These are phyloP conservation scores for Venusia cambrica DNA, from an alignment of 2,888 invertebrate species.

Conservation along the genomic window DNA sequence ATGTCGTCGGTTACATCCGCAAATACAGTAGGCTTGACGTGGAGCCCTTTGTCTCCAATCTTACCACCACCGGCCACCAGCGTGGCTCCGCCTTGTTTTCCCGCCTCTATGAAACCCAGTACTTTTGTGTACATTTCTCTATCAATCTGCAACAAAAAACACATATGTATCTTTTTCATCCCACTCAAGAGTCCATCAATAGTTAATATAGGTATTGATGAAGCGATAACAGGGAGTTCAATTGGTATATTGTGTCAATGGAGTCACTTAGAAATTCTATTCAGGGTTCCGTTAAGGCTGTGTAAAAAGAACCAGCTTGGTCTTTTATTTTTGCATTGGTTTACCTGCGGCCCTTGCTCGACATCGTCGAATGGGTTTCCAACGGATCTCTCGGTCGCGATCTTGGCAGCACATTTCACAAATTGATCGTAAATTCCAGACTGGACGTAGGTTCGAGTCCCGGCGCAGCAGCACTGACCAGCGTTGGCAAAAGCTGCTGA, in stretches of 20 bases:
- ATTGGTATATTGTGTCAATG: too few species aligned
- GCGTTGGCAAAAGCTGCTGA: slow-evolving; percentile 68
- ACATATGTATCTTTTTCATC: too few species aligned
- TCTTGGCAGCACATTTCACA: slow-evolving; percentile 85
- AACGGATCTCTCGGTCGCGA: slow-evolving; percentile 86
- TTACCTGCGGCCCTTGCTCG: slow-evolving; percentile 92
- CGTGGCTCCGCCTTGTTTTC: slow-evolving; percentile 90
- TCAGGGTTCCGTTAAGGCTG: too few species aligned
- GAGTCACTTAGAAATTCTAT: too few species aligned
- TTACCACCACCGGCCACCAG: slow-evolving; percentile 89
- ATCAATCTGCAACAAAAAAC: slow-evolving; percentile 82
- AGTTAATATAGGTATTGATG: too few species aligned
- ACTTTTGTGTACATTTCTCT: slow-evolving; percentile 88
- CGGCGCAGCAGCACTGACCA: slow-evolving; percentile 83
- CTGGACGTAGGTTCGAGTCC: slow-evolving; percentile 94
- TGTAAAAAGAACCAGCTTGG: too few species aligned
- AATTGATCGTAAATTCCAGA: slow-evolving; percentile 93
- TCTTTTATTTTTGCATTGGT: too few species aligned
- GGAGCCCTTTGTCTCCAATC: slow-evolving; percentile 86
- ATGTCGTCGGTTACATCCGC: slow-evolving; percentile 88
- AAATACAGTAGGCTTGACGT: slow-evolving; percentile 89
- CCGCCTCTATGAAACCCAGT: slow-evolving; percentile 86
- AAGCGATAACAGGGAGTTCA: too few species aligned
- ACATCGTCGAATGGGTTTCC: slow-evolving; percentile 90
- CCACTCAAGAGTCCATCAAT: too few species aligned